phyloP scores from a whole-genome alignment of 92 coral and sea anemone genomes.

The Porites rus region DNA sequence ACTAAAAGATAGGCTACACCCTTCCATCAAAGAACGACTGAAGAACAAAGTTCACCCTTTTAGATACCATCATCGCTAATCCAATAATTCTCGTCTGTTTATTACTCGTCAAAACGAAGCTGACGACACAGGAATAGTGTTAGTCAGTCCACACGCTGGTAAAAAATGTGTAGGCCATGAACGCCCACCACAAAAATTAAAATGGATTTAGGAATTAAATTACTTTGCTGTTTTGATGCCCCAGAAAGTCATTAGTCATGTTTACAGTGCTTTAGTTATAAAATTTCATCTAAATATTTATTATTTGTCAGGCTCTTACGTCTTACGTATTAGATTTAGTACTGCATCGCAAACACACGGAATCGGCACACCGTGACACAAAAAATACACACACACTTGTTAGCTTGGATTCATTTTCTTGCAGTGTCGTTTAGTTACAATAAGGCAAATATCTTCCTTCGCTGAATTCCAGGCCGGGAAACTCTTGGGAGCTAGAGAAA shows the following conservation, averaged over 20 bases:
- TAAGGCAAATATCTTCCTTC: not conserved
- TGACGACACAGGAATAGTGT: not conserved
- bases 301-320: not conserved
- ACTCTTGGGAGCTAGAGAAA: not conserved
- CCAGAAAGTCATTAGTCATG: not conserved
- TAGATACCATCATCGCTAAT: constrained; percentile 6
- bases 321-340: not conserved
- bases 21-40: not conserved
- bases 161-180: not conserved
- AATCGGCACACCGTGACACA: not conserved
- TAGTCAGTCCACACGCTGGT: not conserved
- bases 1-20: not conserved
- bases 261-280: not conserved
- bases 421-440: not conserved
- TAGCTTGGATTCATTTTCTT: not conserved
- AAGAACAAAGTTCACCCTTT: not conserved
- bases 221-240: not conserved
- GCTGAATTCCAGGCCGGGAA: not conserved
- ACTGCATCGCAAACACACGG: not conserved
- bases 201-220: not conserved
- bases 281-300: not conserved
- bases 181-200: not conserved
- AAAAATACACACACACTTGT: not conserved
- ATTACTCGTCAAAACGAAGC: not conserved
- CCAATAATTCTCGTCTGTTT: not conserved